Base-by-base conservation (phyloP, 2,888 invertebrate species). In the Callosobruchus maculatus region DNA sequence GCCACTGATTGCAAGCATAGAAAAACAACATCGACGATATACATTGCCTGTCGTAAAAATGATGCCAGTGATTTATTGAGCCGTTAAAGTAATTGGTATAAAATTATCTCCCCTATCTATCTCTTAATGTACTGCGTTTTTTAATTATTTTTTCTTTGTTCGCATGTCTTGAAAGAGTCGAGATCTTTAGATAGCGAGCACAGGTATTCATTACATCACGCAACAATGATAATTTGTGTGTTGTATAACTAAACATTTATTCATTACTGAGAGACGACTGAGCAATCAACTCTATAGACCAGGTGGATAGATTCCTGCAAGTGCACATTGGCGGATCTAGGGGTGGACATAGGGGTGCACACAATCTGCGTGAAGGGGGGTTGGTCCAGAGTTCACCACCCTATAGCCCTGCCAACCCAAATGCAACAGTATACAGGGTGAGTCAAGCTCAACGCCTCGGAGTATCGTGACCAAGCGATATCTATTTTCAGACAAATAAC, bases 41-140 rank as follows among this genome's bases (percentile, higher is more conserved):
- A n/a, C n/a, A 70, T 26, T 20, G 70, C 72, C 71, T 73, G 75
- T 76, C 76, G 73, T 76, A 78, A 77, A 78, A 77, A 76, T 73
- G 75, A 78, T 76, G 75, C 72, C 69, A 73, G 77, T 77, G 78
- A 78, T 78, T 78, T 78, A 78, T 77, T 73, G 74, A 71, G 71
- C 70, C 72, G 74, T 78, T 76, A 78, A 78, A 72, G 70, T 78
- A 77, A 78, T 77, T 78, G 78, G 75, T 77, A 76, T 76, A 76
- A 77, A 76, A 78, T 77, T 78, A 75, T 76, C 76, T 74, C 67
- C 49, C 18, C 1, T 49, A 18, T 49, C 49, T 70, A 67, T 72
- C 72, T 74, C 70, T 26, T 49, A 49, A 49, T 49, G 49, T 49
- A 1, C 18, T 49, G 49, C 49, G 4, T 49, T 49, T 49, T 49